Percentiles rank a stretch among this genome's conserved stretches.
phyloP scores from a whole-genome alignment of 1,140 invertebrate species.

The Limonius californicus region DNA sequence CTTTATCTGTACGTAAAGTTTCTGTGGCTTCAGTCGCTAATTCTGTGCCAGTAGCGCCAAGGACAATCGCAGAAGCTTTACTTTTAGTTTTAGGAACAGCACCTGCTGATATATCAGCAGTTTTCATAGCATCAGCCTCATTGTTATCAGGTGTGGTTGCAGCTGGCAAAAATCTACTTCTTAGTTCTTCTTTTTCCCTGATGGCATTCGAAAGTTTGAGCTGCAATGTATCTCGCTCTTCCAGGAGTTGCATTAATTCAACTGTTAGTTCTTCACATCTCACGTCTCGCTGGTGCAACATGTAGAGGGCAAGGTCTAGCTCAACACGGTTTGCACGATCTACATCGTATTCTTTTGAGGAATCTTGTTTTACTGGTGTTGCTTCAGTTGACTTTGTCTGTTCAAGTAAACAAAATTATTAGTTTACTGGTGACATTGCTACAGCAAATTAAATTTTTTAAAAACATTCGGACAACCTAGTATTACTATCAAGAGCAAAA shows the following conservation, averaged over 20 bases:
- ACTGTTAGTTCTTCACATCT: conserved; percentile 84
- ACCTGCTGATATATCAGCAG: neutral
- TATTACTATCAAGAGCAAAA: too few relatives aligned
- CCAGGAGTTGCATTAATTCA: conserved; percentile 76
- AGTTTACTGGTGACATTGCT: too few relatives aligned
- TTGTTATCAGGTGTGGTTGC: neutral
- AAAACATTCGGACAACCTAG: too few relatives aligned
- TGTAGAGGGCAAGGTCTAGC: conserved; percentile 77
- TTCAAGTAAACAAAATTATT: too few relatives aligned
- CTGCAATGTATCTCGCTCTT: conserved; percentile 81
- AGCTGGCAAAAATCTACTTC: neutral
- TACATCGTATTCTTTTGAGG: too few relatives aligned
- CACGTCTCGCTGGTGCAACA: conserved; percentile 82
- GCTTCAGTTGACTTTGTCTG: too few relatives aligned
- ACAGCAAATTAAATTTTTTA: too few relatives aligned
- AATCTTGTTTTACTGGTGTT: too few relatives aligned
- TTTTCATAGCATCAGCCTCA: neutral
- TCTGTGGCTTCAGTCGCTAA: conserved; percentile 34
- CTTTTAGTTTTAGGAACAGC: conserved; percentile 25
- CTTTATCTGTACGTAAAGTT: conserved; percentile 20
- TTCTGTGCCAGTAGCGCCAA: conserved; percentile 34
- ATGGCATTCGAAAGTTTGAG: conserved; percentile 75
- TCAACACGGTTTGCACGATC: conserved; percentile 60
- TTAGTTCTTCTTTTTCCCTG: conserved; percentile 62
- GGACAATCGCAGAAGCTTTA: conserved; percentile 22